These are phyloP conservation scores for Moxostoma hubbsi DNA, from an alignment of 2,797 vertebrate genomes.

Conservation along the genomic window DNA sequence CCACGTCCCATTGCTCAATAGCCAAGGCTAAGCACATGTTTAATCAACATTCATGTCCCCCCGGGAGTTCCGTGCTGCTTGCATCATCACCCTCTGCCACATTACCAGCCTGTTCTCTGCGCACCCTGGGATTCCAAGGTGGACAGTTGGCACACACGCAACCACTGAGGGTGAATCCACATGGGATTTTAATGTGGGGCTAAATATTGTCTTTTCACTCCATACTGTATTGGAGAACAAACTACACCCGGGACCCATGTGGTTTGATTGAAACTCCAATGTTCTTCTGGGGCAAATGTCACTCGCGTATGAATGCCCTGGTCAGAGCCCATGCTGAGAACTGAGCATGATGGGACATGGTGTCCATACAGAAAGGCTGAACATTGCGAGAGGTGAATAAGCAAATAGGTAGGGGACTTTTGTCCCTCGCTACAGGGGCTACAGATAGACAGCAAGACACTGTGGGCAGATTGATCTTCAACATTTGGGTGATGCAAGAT, in stretches of 20 bases:
- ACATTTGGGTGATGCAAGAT: constrained; percentile 61
- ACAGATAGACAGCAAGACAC: constrained; percentile 46
- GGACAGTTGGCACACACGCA: constrained; percentile 47
- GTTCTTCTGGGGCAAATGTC: constrained; percentile 39
- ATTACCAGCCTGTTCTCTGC: constrained; percentile 62
- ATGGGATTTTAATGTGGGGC: constrained; percentile 39
- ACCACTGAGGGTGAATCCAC: constrained; percentile 34
- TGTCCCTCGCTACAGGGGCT: constrained; percentile 42
- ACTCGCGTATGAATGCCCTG: constrained; percentile 21
- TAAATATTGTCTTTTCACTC: constrained; percentile 49
- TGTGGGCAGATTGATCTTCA: constrained; percentile 57
- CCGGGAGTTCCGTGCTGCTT: constrained; percentile 57
- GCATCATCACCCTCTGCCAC: constrained; percentile 63
- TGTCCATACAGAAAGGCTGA: constrained; percentile 22
- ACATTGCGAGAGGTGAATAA: constrained; percentile 3
- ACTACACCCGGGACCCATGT: constrained; percentile 37
- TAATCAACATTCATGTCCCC: constrained; percentile 74
- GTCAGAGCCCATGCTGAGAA: constrained; percentile 25
- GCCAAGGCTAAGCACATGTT: constrained; percentile 73
- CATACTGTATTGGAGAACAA: constrained; percentile 40
- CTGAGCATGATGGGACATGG: constrained; percentile 26
- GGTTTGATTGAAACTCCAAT: constrained; percentile 38
- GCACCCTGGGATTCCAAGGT: constrained; percentile 34
- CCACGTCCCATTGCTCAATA: constrained; percentile 70
- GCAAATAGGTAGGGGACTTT: constrained; percentile 47